phyloP scores from a whole-genome alignment of 1,140 invertebrate species.

The Drosophila mojavensis region DNA sequence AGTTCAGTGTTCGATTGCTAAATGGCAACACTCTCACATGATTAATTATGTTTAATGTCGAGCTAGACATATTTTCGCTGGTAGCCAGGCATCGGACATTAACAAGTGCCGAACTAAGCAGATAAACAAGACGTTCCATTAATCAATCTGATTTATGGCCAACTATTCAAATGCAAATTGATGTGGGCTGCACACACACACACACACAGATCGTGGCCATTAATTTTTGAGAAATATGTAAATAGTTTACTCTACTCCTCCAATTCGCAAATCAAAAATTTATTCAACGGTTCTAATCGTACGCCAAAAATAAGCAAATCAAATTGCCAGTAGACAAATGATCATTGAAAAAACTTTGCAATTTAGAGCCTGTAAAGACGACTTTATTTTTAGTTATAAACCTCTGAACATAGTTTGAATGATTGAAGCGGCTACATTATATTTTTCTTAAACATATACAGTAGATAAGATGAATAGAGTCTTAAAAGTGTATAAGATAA shows the following conservation, averaged over 20 bases:
- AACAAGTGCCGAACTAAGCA: slow-evolving; percentile 57
- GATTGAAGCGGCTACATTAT: too few relatives aligned
- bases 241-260: slow-evolving; percentile 32
- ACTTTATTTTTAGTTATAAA: neutral
- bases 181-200: slow-evolving; percentile 22
- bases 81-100: slow-evolving; percentile 39
- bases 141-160: slow-evolving; percentile 70
- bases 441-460: too few relatives aligned
- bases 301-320: neutral
- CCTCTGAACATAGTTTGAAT: too few relatives aligned
- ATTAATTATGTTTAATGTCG: slow-evolving; percentile 57
- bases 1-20: slow-evolving; percentile 13
- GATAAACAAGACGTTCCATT: slow-evolving; percentile 53
- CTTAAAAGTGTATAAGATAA: too few relatives aligned
- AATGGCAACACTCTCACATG: slow-evolving; percentile 58
- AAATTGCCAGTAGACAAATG: neutral
- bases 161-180: slow-evolving; percentile 53
- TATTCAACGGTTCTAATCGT: slow-evolving; percentile 8
- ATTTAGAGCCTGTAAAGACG: neutral
- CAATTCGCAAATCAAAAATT: slow-evolving; percentile 34
- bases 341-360: neutral
- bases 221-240: slow-evolving; percentile 32
- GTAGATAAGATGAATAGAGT: too few relatives aligned
- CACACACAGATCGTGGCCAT: slow-evolving; percentile 25
- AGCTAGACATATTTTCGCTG: slow-evolving; percentile 41